Evolutionary conservation across 2,888 invertebrate species (phyloP).

Genomic region (Eilema caniola): DNA sequence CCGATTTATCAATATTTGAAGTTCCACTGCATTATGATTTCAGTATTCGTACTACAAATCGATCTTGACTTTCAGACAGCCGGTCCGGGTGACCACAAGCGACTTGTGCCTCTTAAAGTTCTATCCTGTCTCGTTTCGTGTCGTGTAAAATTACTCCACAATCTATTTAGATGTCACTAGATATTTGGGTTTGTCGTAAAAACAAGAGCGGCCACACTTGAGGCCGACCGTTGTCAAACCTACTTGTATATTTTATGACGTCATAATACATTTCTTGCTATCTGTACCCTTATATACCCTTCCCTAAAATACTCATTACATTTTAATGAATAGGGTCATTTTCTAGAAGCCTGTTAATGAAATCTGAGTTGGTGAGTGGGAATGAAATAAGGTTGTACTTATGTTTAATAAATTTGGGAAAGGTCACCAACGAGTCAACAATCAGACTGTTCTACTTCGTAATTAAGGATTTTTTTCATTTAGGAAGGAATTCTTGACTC

Average conservation of each 20-base stretch:
- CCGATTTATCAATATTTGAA: too few species aligned
- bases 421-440: not conserved
- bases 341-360: not conserved
- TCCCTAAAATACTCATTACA: not conserved
- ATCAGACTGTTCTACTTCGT: not conserved
- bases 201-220: slow-evolving; percentile 15
- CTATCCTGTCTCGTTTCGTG: not conserved
- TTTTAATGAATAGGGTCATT: not conserved
- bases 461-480: not conserved
- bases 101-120: too few species aligned
- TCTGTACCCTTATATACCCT: not conserved
- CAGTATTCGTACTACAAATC: too few species aligned
- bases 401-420: not conserved
- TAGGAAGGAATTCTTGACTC: not conserved
- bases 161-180: slow-evolving; percentile 12
- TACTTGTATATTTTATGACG: not conserved
- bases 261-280: slow-evolving; percentile 1
- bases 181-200: slow-evolving; percentile 24
- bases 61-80: too few species aligned
- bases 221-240: slow-evolving; percentile 22
- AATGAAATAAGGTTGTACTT: slow-evolving; percentile 2
- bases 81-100: too few species aligned
- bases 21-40: not conserved
- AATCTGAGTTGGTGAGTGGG: not conserved
- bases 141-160: not conserved